phyloP scores from a whole-genome alignment of 2,888 invertebrate genomes.

The Hydroisotoma schaefferi region DNA sequence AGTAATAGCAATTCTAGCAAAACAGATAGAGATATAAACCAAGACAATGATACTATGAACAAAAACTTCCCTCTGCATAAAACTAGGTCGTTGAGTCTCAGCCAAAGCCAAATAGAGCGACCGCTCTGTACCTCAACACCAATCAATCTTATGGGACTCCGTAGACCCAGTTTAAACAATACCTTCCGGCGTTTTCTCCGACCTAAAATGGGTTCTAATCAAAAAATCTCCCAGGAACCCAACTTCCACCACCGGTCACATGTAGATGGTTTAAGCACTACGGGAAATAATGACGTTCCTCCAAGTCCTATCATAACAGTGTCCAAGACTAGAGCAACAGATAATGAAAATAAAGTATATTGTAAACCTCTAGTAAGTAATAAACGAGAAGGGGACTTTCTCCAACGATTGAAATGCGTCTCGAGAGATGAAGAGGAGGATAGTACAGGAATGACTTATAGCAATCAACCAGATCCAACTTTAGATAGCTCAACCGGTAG shows the following conservation, averaged over 20 bases:
- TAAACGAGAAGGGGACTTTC: conserved; percentile 4
- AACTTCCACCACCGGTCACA: neutral
- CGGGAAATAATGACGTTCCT: neutral
- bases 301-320: conserved; percentile 4
- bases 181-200: conserved; percentile 9
- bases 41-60: neutral
- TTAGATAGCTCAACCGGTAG: neutral
- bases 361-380: neutral
- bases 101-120: neutral
- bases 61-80: conserved; percentile 3
- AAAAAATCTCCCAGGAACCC: conserved; percentile 4
- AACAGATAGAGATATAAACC: neutral
- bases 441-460: neutral
- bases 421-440: neutral
- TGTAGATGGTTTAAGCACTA: neutral
- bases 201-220: conserved; percentile 5
- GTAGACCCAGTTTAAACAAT: conserved; percentile 10
- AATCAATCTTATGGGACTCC: neutral
- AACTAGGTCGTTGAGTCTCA: conserved; percentile 9
- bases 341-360: neutral
- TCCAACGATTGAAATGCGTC: conserved; percentile 5
- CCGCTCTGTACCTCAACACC: conserved; percentile 8
- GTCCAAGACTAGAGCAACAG: neutral
- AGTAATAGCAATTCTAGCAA: too few species aligned
- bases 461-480: conserved; percentile 10